Percentiles rank a stretch among this genome's conserved stretches.
Conservation (phyloP, 2,888 invertebrate species). For the Heliothis peltigera region DNA sequence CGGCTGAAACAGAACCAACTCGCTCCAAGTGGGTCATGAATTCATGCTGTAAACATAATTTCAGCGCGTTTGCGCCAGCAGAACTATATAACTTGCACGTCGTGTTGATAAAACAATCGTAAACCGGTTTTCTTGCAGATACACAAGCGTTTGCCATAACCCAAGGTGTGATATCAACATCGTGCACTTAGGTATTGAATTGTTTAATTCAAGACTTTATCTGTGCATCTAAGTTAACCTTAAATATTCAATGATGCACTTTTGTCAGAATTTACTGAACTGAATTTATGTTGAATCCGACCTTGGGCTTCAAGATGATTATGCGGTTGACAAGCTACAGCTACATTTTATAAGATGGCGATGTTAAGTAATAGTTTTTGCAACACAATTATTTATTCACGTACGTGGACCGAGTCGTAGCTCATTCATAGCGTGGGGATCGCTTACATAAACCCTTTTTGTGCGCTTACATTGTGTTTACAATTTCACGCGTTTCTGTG, state of each 20-base stretch:
- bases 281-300: constrained; percentile 5
- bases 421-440: constrained; percentile 29
- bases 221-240: constrained; percentile 19
- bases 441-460: constrained; percentile 19
- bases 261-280: constrained; percentile 15
- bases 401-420: constrained; percentile 10
- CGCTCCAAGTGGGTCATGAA: constrained; percentile 85
- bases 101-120: constrained; percentile 78
- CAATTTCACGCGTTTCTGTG: constrained; percentile 75
- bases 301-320: constrained; percentile 15
- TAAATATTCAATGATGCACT: constrained; percentile 7
- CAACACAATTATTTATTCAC: background rate
- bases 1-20: constrained; percentile 77
- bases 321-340: constrained; percentile 5
- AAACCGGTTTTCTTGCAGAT: constrained; percentile 74
- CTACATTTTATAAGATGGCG: background rate
- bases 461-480: constrained; percentile 68
- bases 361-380: constrained; percentile 1
- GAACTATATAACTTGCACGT: constrained; percentile 65
- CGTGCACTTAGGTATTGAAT: constrained; percentile 34
- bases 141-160: constrained; percentile 54
- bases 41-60: constrained; percentile 79
- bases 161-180: constrained; percentile 44
- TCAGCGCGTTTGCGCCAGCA: constrained; percentile 71
- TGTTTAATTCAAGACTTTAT: constrained; percentile 22